Evolutionary conservation across 2,888 invertebrate genomes (phyloP).

Genomic region (Heteromurus nitidus): DNA sequence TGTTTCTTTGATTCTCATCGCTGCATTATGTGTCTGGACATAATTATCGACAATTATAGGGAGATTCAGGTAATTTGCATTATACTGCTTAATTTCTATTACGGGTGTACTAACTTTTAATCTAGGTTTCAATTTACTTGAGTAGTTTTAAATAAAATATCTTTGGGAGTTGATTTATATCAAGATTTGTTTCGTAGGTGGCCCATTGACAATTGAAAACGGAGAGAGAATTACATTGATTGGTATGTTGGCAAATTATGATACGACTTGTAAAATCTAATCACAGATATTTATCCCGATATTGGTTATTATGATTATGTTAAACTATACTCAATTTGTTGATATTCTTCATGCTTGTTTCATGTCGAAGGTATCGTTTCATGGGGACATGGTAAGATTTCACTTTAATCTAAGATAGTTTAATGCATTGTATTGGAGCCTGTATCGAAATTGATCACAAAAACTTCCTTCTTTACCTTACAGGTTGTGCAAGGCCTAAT

Average conservation of each 20-base stretch:
- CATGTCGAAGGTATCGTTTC: conserved; percentile 31
- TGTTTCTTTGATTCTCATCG: not conserved
- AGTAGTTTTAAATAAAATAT: too few species aligned
- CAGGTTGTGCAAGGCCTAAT: conserved; percentile 63
- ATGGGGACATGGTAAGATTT: conserved; percentile 49
- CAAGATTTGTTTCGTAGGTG: conserved; percentile 49
- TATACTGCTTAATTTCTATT: too few species aligned
- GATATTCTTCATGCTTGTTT: conserved; percentile 1
- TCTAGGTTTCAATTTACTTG: too few species aligned
- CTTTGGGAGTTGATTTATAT: too few species aligned
- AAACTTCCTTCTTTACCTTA: too few species aligned
- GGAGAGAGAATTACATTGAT: conserved; percentile 70
- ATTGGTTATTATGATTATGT: not conserved
- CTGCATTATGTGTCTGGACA: too few species aligned
- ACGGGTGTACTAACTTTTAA: too few species aligned
- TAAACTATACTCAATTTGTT: not conserved
- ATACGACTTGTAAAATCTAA: not conserved
- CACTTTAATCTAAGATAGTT: too few species aligned
- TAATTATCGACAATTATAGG: too few species aligned
- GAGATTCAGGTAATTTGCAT: conserved; percentile 14
- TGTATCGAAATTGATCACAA: not conserved
- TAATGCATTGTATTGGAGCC: too few species aligned
- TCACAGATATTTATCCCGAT: too few species aligned
- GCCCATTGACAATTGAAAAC: conserved; percentile 70
- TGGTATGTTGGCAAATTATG: conserved; percentile 51